These are phyloP conservation scores for Nothoprocta perdicaria DNA, from an alignment of 2,113 vertebrate species.

Conservation along the genomic window DNA sequence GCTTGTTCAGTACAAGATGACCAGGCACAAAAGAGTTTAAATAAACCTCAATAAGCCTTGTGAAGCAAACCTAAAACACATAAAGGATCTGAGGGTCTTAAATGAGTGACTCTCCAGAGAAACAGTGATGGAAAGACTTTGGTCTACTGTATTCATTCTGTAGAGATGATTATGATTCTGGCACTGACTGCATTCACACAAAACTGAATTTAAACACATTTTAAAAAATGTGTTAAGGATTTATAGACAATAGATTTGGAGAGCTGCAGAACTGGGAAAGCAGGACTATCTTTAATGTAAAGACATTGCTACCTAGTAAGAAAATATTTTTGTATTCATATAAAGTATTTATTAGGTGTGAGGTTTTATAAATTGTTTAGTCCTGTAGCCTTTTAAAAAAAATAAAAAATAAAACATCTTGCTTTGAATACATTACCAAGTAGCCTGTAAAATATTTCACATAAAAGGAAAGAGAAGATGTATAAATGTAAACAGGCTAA, in stretches of 20 bases:
- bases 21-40: background rate
- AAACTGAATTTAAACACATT: conserved; percentile 8
- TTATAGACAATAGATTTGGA: conserved; percentile 5
- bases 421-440: conserved; percentile 80
- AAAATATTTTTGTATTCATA: conserved; percentile 72
- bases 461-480: conserved; percentile 82
- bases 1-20: background rate
- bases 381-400: conserved; percentile 62
- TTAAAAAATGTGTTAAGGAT: conserved; percentile 33
- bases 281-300: conserved; percentile 62
- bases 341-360: conserved; percentile 83
- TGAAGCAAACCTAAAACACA: background rate
- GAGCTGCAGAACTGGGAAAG: conserved; percentile 30
- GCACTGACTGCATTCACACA: conserved; percentile 9
- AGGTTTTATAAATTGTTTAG: conserved; percentile 82
- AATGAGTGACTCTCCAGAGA: background rate
- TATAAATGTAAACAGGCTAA: conserved; percentile 87
- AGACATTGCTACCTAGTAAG: conserved; percentile 70
- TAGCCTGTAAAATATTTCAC: conserved; percentile 81
- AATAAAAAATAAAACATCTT: conserved; percentile 29
- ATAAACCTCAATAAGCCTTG: background rate
- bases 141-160: background rate
- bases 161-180: background rate
- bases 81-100: background rate
- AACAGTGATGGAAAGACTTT: background rate